Evolutionary conservation across 2,888 invertebrate genomes (phyloP), one percentile per base, ranked within the genome.

Genomic region (Drosophila melanosoma): DNA sequence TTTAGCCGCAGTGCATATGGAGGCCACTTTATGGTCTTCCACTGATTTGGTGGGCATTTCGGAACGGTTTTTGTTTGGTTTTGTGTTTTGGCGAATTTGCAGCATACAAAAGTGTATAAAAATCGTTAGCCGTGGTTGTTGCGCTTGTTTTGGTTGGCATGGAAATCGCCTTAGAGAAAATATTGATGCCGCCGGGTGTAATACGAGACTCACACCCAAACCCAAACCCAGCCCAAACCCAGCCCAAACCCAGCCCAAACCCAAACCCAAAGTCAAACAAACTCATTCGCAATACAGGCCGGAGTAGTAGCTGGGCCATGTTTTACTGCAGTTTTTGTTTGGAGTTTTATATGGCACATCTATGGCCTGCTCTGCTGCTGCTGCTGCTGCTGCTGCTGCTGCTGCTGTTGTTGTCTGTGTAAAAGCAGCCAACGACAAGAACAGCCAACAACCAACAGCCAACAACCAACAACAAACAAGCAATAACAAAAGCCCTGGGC

Each of bases 271-370:
- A 56, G 20, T 52, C 61, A 63, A 53, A 42, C 23, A 64, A 62
- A 49, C 26, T 20, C 53, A 69, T 38, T 15, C 45, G 45, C 15
- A 45, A 15, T 45, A 45, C 45, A 45, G 45, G 54, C 38, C 53
- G 65, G 65, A 69, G 69, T 70, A 68, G 68, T 74, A 74, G 69
- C 59, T 82, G 62, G 64, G 49, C 59, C 69, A 75, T 87, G 87
- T 87, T 82, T 89, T 89, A 87, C 79, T 87, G 89, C 84, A 84
- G 82, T 84, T 84, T 84, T 89, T 89, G 87, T 81, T 82, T 69
- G 65, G 69, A 87, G 67, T 81, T 87, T 84, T 82, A 87, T 89
- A 72, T 76, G 79, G 65, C 69, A 54, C 81, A 79, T 82, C 79
- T 69, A 84, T 65, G 82, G 76, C 54, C 66, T 48, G 58, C 15